phyloP scores from a whole-genome alignment of 2,888 invertebrate species.

The Cryptus armator region DNA sequence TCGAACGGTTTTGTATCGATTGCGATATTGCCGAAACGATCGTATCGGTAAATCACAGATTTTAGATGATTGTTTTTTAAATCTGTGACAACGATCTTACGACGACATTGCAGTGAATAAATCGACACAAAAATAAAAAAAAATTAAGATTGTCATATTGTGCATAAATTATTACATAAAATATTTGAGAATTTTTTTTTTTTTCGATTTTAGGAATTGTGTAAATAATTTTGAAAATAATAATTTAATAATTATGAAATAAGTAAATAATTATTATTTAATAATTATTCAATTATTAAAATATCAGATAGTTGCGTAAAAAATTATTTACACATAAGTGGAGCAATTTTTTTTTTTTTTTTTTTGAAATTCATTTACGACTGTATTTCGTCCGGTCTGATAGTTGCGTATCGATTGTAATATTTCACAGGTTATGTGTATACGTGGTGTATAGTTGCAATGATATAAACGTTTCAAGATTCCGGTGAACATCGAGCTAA shows the following conservation, averaged over 20 bases:
- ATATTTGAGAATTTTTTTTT: too few relatives aligned
- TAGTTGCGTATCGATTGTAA: slow-evolving; percentile 15
- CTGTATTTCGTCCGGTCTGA: slow-evolving; percentile 23
- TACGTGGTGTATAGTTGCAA: slow-evolving; percentile 49
- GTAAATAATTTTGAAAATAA: too few relatives aligned
- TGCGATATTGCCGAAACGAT: neutral
- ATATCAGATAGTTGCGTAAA: neutral
- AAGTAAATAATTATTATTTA: too few relatives aligned
- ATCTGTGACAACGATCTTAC: too few relatives aligned
- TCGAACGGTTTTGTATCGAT: neutral
- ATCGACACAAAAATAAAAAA: too few relatives aligned
- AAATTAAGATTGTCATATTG: too few relatives aligned
- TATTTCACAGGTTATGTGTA: slow-evolving; percentile 10
- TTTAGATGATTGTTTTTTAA: too few relatives aligned
- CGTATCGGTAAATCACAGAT: neutral
- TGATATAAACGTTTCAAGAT: slow-evolving; percentile 51
- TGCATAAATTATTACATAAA: too few relatives aligned
- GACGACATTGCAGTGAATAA: too few relatives aligned
- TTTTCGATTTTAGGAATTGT: too few relatives aligned
- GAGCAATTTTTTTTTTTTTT: neutral
- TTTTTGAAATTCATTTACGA: neutral
- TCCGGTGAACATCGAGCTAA: slow-evolving; percentile 68
- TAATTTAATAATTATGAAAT: too few relatives aligned
- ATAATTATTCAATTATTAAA: neutral
- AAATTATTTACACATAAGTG: neutral